phyloP scores from a whole-genome alignment of 2,888 invertebrate genomes.

The Sicus ferrugineus region DNA sequence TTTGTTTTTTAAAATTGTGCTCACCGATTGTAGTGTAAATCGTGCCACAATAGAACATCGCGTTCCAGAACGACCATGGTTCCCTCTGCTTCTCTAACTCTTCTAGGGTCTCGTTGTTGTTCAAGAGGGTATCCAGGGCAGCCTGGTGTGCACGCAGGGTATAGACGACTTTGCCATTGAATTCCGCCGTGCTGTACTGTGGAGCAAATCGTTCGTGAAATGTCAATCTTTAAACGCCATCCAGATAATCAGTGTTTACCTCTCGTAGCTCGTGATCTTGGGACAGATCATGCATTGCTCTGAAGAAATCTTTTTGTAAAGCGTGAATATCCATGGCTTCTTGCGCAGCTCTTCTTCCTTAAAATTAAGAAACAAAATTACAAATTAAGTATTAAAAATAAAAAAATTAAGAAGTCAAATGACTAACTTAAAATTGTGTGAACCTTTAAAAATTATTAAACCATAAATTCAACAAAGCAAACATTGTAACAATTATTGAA shows the following conservation, averaged over 20 bases:
- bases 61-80: constrained; percentile 84
- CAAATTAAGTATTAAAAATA: background rate
- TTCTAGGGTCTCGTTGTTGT: constrained; percentile 46
- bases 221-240: background rate
- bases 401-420: no score
- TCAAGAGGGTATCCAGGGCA: constrained; percentile 55
- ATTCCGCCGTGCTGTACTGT: constrained; percentile 55
- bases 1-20: no score
- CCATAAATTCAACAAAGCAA: no score
- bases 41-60: constrained; percentile 87
- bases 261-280: constrained; percentile 58
- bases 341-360: constrained; percentile 45
- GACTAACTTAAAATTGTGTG: no score
- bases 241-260: constrained; percentile 41
- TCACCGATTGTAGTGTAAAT: constrained; percentile 90
- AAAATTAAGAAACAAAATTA: constrained; percentile 21
- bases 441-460: no score
- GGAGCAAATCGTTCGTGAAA: background rate
- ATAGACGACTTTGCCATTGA: constrained; percentile 66
- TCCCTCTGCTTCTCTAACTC: constrained; percentile 62
- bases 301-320: constrained; percentile 53
- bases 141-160: constrained; percentile 69
- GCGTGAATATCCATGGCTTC: constrained; percentile 43
- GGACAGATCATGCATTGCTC: constrained; percentile 52
- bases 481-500: no score